phyloP scores from a whole-genome alignment of 2,113 vertebrate genomes.

The Podarcis muralis region DNA sequence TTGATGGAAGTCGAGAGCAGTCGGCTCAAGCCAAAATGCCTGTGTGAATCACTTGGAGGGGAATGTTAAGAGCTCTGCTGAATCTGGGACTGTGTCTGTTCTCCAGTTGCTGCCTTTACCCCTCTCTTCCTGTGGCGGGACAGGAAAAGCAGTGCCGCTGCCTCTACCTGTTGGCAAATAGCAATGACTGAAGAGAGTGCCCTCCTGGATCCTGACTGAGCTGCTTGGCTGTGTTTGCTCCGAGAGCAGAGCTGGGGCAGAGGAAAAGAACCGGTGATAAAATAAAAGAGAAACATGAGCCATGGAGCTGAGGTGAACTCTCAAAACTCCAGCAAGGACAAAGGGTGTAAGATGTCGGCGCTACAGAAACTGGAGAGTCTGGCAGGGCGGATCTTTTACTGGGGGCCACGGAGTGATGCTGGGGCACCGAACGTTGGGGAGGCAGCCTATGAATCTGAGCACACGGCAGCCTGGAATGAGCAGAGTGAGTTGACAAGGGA shows the following conservation, averaged over 20 bases:
- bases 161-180: neutral
- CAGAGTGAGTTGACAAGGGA: slow-evolving; percentile 50
- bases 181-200: neutral
- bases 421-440: slow-evolving; percentile 5
- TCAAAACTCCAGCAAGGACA: slow-evolving; percentile 23
- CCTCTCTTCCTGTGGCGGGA: slow-evolving; percentile 6
- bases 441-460: slow-evolving; percentile 14
- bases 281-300: slow-evolving; percentile 1
- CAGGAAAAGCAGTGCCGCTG: neutral
- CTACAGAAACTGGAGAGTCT: slow-evolving; percentile 59
- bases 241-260: neutral
- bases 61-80: slow-evolving; percentile 23
- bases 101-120: neutral
- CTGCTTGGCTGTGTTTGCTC: neutral
- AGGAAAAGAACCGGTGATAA: neutral
- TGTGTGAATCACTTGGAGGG: slow-evolving; percentile 6
- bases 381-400: slow-evolving; percentile 54
- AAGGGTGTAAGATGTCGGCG: slow-evolving; percentile 48
- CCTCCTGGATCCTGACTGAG: slow-evolving; percentile 5
- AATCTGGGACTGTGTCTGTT: neutral
- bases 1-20: slow-evolving; percentile 23
- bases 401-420: slow-evolving; percentile 41
- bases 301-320: slow-evolving; percentile 15
- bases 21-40: slow-evolving; percentile 10
- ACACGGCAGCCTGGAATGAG: slow-evolving; percentile 44